Percentiles rank a stretch among this genome's conserved stretches.
These are phyloP conservation scores for Montipora foliosa DNA, from an alignment of 64 coral and sea anemone genomes.

Conservation along the genomic window DNA sequence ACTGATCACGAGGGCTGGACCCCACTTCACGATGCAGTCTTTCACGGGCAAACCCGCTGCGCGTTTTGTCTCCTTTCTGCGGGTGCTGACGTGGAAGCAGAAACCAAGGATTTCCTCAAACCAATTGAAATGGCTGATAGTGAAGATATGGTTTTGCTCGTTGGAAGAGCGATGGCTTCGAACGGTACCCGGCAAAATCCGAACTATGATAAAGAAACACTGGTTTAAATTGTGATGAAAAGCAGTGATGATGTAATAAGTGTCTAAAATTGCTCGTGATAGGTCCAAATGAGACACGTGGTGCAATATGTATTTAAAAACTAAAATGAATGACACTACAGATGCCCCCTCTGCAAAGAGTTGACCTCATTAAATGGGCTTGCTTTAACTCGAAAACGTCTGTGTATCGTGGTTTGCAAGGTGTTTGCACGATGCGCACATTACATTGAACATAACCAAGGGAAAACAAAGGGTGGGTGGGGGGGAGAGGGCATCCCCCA, in stretches of 20 bases:
- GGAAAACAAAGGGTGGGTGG: no score
- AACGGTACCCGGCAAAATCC: conserved; percentile 14
- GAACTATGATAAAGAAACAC: conserved; percentile 76
- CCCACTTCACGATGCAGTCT: conserved; percentile 79
- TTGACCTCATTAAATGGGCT: no score
- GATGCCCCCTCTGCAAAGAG: no score
- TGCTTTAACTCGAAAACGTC: no score
- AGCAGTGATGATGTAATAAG: background rate
- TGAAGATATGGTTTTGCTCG: conserved; percentile 70
- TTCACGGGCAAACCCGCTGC: conserved; percentile 83
- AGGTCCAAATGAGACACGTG: background rate
- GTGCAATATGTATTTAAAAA: background rate
- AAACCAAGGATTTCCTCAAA: conserved; percentile 74
- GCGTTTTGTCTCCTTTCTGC: conserved; percentile 61
- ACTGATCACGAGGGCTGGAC: conserved; percentile 78
- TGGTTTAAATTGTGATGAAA: conserved; percentile 41
- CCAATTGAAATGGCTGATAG: conserved; percentile 74
- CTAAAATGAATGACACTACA: no score
- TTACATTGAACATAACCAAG: no score
- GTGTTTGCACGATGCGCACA: no score
- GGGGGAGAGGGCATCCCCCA: no score
- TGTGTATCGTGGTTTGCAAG: no score
- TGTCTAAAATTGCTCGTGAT: background rate
- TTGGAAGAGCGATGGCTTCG: conserved; percentile 75
- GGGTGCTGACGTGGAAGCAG: conserved; percentile 78